Conservation (phyloP, 1,140 invertebrate species). For the Penaeus vannamei region DNA sequence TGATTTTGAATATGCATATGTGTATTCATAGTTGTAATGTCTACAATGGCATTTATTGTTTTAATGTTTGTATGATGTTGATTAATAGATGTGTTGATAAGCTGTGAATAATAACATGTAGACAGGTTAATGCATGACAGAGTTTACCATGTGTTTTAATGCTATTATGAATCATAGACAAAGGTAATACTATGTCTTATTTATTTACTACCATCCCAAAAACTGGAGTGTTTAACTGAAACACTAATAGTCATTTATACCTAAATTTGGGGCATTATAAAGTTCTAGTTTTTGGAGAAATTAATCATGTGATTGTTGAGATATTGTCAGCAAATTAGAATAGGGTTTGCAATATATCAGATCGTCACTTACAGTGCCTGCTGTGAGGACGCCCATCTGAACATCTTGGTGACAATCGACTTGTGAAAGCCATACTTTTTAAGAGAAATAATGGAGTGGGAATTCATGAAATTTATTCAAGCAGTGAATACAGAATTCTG, state of each 20-base stretch:
- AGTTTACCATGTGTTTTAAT: background rate
- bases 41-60: conserved; percentile 36
- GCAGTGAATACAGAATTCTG: too few relatives aligned
- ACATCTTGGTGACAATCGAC: too few relatives aligned
- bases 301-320: too few relatives aligned
- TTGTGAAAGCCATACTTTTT: too few relatives aligned
- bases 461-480: too few relatives aligned
- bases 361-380: background rate
- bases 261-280: conserved; percentile 58
- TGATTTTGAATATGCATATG: too few relatives aligned
- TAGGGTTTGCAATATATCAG: conserved; percentile 29
- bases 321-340: too few relatives aligned
- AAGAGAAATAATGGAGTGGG: too few relatives aligned
- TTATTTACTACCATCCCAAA: background rate
- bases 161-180: background rate
- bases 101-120: conserved; percentile 3
- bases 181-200: background rate
- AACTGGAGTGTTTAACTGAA: conserved; percentile 16
- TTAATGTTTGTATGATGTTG: conserved; percentile 7
- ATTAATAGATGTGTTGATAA: background rate
- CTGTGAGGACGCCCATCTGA: too few relatives aligned
- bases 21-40: background rate
- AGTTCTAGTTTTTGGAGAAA: conserved; percentile 39
- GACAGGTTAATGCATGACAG: conserved; percentile 6
- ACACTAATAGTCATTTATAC: conserved; percentile 48